A percentile compares a stretch with the other conserved stretches of the same genome.
Conservation (phyloP, 2,888 invertebrate genomes). For the Rhagium mordax region DNA sequence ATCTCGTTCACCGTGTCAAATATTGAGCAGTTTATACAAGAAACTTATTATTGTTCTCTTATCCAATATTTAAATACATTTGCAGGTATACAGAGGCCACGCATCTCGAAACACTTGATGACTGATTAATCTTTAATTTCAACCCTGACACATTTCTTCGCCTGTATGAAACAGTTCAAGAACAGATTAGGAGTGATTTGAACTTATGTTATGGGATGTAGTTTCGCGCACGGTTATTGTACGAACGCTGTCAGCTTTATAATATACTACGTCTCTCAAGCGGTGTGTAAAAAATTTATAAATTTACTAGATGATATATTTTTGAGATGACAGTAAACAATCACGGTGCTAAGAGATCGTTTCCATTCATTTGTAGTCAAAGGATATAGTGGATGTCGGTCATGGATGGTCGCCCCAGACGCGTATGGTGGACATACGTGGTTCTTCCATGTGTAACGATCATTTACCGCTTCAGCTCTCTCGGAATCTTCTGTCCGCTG, state of each 20-base stretch:
- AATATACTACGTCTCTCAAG: background rate
- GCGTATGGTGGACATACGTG: conserved; percentile 57
- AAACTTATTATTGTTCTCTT: too few species aligned
- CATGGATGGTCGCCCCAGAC: conserved; percentile 46
- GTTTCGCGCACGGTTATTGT: background rate
- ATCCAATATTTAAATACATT: too few species aligned
- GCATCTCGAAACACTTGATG: too few species aligned
- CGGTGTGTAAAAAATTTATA: background rate
- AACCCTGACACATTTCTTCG: too few species aligned
- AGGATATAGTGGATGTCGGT: conserved; percentile 50
- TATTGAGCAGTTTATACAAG: too few species aligned
- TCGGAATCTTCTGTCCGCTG: conserved; percentile 43
- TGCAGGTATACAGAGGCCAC: too few species aligned
- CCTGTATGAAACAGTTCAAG: too few species aligned
- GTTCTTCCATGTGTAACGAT: conserved; percentile 65
- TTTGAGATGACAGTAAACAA: conserved; percentile 6
- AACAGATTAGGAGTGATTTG: background rate
- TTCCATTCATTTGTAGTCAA: conserved; percentile 23
- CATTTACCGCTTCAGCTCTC: conserved; percentile 64
- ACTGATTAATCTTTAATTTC: too few species aligned
- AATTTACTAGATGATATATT: background rate
- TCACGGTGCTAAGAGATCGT: conserved; percentile 3
- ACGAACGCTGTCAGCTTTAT: background rate
- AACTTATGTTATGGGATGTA: background rate
- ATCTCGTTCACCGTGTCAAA: too few species aligned